phyloP scores from a whole-genome alignment of 2,888 invertebrate species.

The Ophioninae sp. region DNA sequence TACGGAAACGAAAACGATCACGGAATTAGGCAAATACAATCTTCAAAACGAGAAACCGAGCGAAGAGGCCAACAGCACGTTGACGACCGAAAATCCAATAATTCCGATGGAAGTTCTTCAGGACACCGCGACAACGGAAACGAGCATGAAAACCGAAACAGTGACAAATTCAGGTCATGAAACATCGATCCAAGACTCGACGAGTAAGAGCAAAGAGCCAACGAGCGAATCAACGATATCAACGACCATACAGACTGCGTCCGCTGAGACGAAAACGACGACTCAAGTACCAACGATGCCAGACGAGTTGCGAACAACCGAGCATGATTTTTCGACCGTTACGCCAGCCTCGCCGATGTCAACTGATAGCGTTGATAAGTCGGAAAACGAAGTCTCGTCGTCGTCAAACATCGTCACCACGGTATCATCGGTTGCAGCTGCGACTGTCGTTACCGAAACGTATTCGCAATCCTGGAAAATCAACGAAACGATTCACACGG shows the following conservation, averaged over 20 bases:
- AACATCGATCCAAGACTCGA: conserved; percentile 43
- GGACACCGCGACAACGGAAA: conserved; percentile 74
- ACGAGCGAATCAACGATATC: conserved; percentile 46
- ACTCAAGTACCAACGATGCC: conserved; percentile 77
- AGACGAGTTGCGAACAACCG: conserved; percentile 77
- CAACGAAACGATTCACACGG: conserved; percentile 35
- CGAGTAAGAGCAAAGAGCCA: conserved; percentile 53
- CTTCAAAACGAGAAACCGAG: conserved; percentile 62
- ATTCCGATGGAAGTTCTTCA: conserved; percentile 77
- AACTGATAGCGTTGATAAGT: conserved; percentile 53
- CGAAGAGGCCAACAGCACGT: conserved; percentile 65
- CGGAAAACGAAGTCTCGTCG: conserved; percentile 61
- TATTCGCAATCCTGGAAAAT: conserved; percentile 19
- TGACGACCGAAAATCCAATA: conserved; percentile 77
- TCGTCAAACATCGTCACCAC: conserved; percentile 56
- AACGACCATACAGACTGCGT: conserved; percentile 63
- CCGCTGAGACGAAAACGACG: conserved; percentile 75
- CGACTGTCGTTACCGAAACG: not conserved
- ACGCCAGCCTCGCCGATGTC: conserved; percentile 68
- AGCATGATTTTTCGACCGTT: conserved; percentile 71
- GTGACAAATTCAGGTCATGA: conserved; percentile 54
- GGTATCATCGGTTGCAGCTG: conserved; percentile 42
- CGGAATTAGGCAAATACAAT: conserved; percentile 13
- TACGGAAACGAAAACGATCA: conserved; percentile 33
- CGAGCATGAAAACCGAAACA: conserved; percentile 63